Percentiles rank a stretch among this genome's conserved stretches.
phyloP scores from a whole-genome alignment of 2,888 invertebrate genomes.

The Apeira syringaria region DNA sequence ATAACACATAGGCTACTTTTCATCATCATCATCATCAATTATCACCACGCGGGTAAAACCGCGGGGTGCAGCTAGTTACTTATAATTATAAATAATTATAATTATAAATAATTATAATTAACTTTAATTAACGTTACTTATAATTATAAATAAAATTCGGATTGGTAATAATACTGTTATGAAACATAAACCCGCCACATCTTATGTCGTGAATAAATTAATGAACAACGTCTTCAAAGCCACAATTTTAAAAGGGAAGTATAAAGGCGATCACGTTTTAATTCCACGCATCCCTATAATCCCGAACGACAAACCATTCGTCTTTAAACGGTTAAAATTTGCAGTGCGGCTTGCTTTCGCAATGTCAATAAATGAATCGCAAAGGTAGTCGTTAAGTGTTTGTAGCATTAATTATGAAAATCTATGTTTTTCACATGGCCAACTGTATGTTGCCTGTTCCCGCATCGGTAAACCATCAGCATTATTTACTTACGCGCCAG shows the following conservation, averaged over 20 bases:
- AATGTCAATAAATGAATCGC: constrained; percentile 31
- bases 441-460: constrained; percentile 42
- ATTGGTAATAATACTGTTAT: too few relatives aligned
- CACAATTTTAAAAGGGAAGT: constrained; percentile 35
- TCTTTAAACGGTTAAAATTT: constrained; percentile 34
- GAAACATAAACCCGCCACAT: too few relatives aligned
- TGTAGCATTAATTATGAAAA: constrained; percentile 36
- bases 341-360: constrained; percentile 34
- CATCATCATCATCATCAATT: too few relatives aligned
- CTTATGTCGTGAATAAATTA: too few relatives aligned
- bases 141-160: too few relatives aligned
- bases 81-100: too few relatives aligned
- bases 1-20: too few relatives aligned
- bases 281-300: constrained; percentile 39
- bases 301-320: constrained; percentile 33
- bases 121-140: too few relatives aligned
- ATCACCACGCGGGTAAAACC: too few relatives aligned
- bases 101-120: too few relatives aligned
- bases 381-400: constrained; percentile 30
- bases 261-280: constrained; percentile 36
- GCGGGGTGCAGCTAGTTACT: too few relatives aligned
- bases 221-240: constrained; percentile 31
- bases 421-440: constrained; percentile 36
- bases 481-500: constrained; percentile 31
- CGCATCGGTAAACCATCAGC: constrained; percentile 37